Percentiles rank a stretch among this genome's conserved stretches.
These are phyloP conservation scores for Molorchus minor DNA, from an alignment of 2,888 invertebrate genomes.

Conservation along the genomic window DNA sequence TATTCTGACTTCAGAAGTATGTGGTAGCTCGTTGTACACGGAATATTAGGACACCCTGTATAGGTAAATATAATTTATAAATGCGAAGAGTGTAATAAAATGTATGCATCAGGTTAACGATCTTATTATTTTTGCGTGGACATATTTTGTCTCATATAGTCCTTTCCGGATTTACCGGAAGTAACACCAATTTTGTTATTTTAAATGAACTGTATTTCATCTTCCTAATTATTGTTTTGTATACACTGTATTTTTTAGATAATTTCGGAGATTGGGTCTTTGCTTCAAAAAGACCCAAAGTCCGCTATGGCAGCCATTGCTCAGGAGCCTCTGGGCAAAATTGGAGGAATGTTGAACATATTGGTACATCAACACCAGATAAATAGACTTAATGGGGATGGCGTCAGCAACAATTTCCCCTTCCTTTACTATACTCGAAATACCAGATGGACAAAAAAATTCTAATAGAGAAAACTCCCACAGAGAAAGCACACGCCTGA, in stretches of 20 bases:
- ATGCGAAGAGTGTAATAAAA: no score
- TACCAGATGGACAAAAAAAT: no score
- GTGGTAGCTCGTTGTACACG: no score
- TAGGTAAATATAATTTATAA: no score
- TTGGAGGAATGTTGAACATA: constrained; percentile 73
- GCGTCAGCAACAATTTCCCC: constrained; percentile 44
- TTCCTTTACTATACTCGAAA: constrained; percentile 34
- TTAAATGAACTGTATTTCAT: neutral
- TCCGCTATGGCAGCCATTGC: constrained; percentile 65
- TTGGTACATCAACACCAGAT: constrained; percentile 52
- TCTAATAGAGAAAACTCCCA: no score
- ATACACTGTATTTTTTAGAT: constrained; percentile 52
- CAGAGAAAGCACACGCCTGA: constrained; percentile 21
- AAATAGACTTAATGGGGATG: constrained; percentile 49
- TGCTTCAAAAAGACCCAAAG: constrained; percentile 61
- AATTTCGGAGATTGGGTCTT: constrained; percentile 65
- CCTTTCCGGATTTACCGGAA: no score
- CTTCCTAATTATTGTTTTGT: neutral
- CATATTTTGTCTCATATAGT: no score
- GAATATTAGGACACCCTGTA: no score
- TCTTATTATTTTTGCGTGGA: no score
- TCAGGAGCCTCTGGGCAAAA: constrained; percentile 67
- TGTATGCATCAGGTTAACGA: no score
- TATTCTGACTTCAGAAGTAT: no score
- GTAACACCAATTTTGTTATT: constrained; percentile 13